Base-by-base conservation (phyloP, 2,113 vertebrate genomes). In the Oriolus oriolus region DNA sequence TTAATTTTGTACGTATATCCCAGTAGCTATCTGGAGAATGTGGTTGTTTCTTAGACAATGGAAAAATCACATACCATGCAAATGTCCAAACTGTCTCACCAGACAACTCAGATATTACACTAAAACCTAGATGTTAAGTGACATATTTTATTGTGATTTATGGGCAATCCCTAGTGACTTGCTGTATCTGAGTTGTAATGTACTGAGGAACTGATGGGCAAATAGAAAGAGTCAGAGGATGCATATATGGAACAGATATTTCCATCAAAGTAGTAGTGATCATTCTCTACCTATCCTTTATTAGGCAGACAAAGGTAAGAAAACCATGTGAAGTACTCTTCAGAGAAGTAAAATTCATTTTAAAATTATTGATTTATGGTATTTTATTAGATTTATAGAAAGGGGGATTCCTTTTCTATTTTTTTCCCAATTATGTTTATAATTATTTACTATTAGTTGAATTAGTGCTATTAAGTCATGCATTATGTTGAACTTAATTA, bases 141-240 rank as follows among this genome's bases (percentile, higher is more conserved):
- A 92, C 6, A 33, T 65, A 81, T 94, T 91, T 87, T 96, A 90
- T 88, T 95, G 70, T 63, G 54, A 89, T 95, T 95, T 95, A 89
- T 90, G 76, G 41, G 66, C 16, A 95, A 92, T 81, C 35, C 73
- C 16, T 89, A 54, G 23, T 6, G 9, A 80, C 79, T 90, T 91
- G 59, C 33, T 86, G 16, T 41, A 86, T 54, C 47, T 94, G 57
- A 94, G 88, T 94, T 94, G 75, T 65, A 50, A 89, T 70, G 50
- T 53, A 66, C 42, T 87, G 26, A 73, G n/a, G 49, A 50, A 77
- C 49, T 90, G 68, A 87, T 7, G 9, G 7, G 20, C 53, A 65
- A 85, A 77, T 11, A 60, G 26, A 23, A 53, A 7, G 8, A 56
- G 16, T 84, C 27, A 56, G 18, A 80, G n/a, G 9, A 83, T 19